Conservation (phyloP, 2,888 invertebrate genomes). For the Heliothis peltigera region DNA sequence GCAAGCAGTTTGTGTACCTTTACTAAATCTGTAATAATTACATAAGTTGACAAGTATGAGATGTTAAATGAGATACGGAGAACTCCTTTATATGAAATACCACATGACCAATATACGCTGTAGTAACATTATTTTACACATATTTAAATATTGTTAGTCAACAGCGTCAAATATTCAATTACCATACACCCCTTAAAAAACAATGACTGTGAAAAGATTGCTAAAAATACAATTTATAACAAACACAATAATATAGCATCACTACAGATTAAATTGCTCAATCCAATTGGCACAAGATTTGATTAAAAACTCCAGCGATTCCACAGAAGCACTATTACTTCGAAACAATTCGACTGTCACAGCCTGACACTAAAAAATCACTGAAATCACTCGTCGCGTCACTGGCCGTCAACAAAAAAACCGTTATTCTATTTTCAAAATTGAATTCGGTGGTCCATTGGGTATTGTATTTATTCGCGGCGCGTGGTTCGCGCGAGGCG, state of each 20-base stretch:
- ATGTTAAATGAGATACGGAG: conserved; percentile 37
- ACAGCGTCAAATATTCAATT: conserved; percentile 40
- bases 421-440: conserved; percentile 53
- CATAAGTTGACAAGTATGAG: too few relatives aligned
- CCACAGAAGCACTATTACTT: conserved; percentile 25
- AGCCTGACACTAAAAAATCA: conserved; percentile 32
- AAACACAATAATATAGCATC: conserved; percentile 28
- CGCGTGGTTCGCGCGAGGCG: conserved; percentile 67
- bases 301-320: conserved; percentile 25
- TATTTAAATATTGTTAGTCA: conserved; percentile 2
- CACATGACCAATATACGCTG: too few relatives aligned
- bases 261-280: conserved; percentile 14
- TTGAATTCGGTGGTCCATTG: conserved; percentile 46
- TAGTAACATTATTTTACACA: too few relatives aligned
- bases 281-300: conserved; percentile 44
- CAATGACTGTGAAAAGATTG: conserved; percentile 30
- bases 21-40: too few relatives aligned
- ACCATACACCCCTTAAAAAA: conserved; percentile 41
- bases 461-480: conserved; percentile 48
- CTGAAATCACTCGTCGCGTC: conserved; percentile 28
- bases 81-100: too few relatives aligned
- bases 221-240: conserved; percentile 15
- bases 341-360: conserved; percentile 12
- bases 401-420: conserved; percentile 38
- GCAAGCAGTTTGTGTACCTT: too few relatives aligned